Conservation (phyloP, 1,140 invertebrate genomes). For the Episyrphus balteatus region DNA sequence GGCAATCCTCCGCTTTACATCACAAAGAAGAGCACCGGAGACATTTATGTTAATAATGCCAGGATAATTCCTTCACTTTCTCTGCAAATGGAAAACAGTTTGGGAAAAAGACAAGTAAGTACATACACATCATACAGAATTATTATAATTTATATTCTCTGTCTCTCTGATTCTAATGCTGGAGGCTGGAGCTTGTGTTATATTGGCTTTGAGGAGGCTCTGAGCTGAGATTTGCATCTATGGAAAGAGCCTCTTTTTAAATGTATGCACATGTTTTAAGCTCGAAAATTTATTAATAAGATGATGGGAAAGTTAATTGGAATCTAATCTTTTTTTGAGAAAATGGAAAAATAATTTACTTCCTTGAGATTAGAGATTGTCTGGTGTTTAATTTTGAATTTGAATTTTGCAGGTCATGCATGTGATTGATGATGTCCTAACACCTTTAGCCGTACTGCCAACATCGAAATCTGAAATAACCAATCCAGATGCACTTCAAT, state of each 20-base stretch:
- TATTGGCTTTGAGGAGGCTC: too few species aligned
- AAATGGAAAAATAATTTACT: too few species aligned
- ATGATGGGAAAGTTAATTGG: background rate
- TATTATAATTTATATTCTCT: too few species aligned
- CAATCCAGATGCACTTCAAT: slow-evolving; percentile 68
- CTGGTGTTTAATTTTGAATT: too few species aligned
- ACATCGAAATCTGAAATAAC: slow-evolving; percentile 49
- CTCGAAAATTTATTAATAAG: background rate
- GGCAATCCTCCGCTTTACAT: slow-evolving; percentile 74
- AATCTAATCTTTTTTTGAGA: too few species aligned
- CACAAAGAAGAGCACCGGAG: slow-evolving; percentile 51
- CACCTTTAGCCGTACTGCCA: slow-evolving; percentile 51
- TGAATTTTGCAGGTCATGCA: slow-evolving; percentile 55
- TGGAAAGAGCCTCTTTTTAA: too few species aligned
- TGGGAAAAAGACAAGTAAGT: slow-evolving; percentile 55
- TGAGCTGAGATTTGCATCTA: too few species aligned
- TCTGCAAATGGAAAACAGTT: slow-evolving; percentile 45
- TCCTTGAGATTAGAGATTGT: too few species aligned
- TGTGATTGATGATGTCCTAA: slow-evolving; percentile 68
- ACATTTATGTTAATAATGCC: slow-evolving; percentile 73
- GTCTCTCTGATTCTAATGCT: too few species aligned
- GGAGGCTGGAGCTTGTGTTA: too few species aligned
- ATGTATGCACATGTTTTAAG: too few species aligned
- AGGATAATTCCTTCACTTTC: slow-evolving; percentile 57
- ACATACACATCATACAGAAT: background rate